These are phyloP conservation scores for Cecropterus lyciades DNA, from an alignment of 1,140 invertebrate species.

Conservation along the genomic window DNA sequence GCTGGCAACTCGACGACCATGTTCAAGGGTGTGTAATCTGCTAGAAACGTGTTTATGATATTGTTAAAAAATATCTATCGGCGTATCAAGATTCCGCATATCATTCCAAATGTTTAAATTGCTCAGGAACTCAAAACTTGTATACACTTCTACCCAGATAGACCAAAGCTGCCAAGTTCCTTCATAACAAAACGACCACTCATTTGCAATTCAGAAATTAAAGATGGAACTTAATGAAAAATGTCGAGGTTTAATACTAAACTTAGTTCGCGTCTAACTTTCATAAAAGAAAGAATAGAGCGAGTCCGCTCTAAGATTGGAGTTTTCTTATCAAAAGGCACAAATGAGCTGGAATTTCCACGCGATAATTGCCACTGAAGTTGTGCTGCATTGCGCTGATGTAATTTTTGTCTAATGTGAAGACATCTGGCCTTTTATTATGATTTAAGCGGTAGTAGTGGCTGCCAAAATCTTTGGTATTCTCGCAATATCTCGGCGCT, in stretches of 20 bases:
- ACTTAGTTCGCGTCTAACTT: not conserved
- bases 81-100: no score
- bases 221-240: conserved; percentile 1
- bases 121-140: no score
- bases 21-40: no score
- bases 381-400: not conserved
- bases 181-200: not conserved
- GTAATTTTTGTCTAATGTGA: not conserved
- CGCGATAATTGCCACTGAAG: conserved; percentile 1
- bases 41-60: no score
- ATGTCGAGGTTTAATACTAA: not conserved
- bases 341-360: conserved; percentile 11
- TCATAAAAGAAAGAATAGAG: not conserved
- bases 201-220: conserved; percentile 1
- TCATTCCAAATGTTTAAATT: no score
- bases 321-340: conserved; percentile 16
- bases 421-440: not conserved
- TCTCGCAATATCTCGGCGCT: no score
- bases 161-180: no score
- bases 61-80: no score
- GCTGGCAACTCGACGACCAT: no score
- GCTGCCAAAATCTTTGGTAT: no score
- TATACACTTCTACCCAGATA: no score
- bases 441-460: not conserved
- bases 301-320: not conserved